These are phyloP conservation scores for Tridacna gigas DNA, from an alignment of 2,888 invertebrate genomes.

Conservation along the genomic window DNA sequence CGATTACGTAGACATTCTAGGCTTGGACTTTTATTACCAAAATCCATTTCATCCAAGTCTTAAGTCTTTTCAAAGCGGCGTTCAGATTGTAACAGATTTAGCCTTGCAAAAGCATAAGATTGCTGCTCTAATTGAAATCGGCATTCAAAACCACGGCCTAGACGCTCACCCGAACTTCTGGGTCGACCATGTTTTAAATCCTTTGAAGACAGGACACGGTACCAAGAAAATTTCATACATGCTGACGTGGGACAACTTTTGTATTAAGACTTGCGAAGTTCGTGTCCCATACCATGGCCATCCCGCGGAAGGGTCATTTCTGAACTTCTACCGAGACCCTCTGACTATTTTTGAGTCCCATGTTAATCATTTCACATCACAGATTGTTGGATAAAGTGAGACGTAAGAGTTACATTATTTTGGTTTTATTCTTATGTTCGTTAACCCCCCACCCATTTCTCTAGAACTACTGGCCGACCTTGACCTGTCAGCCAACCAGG, in stretches of 20 bases:
- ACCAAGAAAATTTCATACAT: conserved; percentile 49
- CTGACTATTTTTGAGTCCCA: conserved; percentile 1
- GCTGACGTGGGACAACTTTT: conserved; percentile 55
- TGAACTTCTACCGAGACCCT: conserved; percentile 9
- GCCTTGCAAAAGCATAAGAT: conserved; percentile 51
- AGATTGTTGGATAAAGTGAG: background rate
- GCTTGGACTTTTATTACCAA: conserved; percentile 56
- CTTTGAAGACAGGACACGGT: conserved; percentile 30
- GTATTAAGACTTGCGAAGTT: conserved; percentile 24
- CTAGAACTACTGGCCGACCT: too few species aligned
- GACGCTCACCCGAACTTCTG: conserved; percentile 48
- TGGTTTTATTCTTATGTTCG: too few species aligned
- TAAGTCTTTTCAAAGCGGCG: conserved; percentile 19
- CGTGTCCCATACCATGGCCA: conserved; percentile 23
- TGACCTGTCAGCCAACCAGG: too few species aligned
- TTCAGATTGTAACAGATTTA: conserved; percentile 40
- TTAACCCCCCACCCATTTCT: too few species aligned
- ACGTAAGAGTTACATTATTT: too few species aligned
- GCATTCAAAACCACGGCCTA: conserved; percentile 43
- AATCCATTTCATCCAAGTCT: conserved; percentile 13
- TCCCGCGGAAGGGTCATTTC: conserved; percentile 9
- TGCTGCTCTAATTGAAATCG: conserved; percentile 61
- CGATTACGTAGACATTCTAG: conserved; percentile 56
- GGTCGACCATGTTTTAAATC: conserved; percentile 49
- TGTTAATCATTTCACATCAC: conserved; percentile 2